phyloP scores from a whole-genome alignment of 2,113 vertebrate genomes.

The Oplegnathus fasciatus region DNA sequence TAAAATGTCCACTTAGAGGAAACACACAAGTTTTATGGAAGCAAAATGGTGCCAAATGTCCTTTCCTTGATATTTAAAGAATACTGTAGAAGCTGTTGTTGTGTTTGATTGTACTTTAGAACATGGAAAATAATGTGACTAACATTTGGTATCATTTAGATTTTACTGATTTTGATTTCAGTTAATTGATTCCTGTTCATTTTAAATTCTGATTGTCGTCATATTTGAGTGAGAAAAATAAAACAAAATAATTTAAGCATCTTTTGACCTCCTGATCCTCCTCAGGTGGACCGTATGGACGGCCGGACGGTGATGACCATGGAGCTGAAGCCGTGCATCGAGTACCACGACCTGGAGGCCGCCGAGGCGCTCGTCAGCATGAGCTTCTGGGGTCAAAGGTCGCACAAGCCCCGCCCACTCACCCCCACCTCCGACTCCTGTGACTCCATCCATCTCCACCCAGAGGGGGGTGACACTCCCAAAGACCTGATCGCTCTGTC shows the following conservation, averaged over 20 bases:
- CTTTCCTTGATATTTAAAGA: not conserved
- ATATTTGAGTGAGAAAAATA: not conserved
- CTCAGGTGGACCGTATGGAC: slow-evolving; percentile 88
- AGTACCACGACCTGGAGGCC: slow-evolving; percentile 95
- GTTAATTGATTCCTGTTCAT: not conserved
- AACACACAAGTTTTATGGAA: not conserved
- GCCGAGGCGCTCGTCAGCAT: slow-evolving; percentile 97
- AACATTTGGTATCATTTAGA: not conserved
- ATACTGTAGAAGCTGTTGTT: not conserved
- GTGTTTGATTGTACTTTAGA: too few relatives aligned
- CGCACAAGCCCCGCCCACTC: slow-evolving; percentile 90
- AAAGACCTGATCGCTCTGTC: slow-evolving; percentile 92
- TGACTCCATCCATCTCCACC: slow-evolving; percentile 87
- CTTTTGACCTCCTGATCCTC: not conserved
- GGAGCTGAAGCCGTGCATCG: slow-evolving; percentile 86
- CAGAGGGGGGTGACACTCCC: slow-evolving; percentile 79
- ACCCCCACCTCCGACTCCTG: slow-evolving; percentile 96
- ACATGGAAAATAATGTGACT: too few relatives aligned
- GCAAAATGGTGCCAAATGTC: not conserved
- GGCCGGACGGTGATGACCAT: slow-evolving; percentile 86
- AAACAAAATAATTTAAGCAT: not conserved
- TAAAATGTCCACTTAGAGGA: not conserved
- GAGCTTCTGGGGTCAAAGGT: slow-evolving; percentile 96
- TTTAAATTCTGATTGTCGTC: not conserved
- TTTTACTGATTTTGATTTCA: not conserved